A percentile compares a stretch with the other conserved stretches of the same genome.
phyloP scores from a whole-genome alignment of 2,888 invertebrate species.

The Philopedon plagiatum region DNA sequence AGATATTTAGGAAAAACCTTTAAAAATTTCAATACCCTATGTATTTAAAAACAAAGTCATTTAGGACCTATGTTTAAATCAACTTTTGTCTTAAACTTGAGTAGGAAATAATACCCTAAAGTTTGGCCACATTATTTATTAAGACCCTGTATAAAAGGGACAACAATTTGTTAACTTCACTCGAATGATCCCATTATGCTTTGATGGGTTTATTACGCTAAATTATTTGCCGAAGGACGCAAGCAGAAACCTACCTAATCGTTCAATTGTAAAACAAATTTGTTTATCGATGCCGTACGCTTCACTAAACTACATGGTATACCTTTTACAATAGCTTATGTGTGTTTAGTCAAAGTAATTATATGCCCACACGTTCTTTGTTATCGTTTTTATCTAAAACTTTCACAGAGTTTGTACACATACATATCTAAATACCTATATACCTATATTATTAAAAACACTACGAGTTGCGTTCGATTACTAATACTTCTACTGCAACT shows the following conservation, averaged over 20 bases:
- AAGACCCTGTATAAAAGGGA: background rate
- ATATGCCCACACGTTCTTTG: background rate
- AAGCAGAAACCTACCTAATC: constrained; percentile 1
- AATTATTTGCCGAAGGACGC: background rate
- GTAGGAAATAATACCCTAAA: background rate
- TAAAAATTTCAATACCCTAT: too few relatives aligned
- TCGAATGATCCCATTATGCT: background rate
- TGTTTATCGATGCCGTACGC: background rate
- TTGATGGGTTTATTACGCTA: background rate
- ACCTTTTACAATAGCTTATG: background rate
- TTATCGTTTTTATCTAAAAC: background rate
- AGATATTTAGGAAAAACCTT: background rate
- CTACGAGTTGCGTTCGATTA: too few relatives aligned
- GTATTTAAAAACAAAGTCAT: too few relatives aligned
- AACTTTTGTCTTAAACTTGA: too few relatives aligned
- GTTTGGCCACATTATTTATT: background rate
- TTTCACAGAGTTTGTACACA: background rate
- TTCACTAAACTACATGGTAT: background rate
- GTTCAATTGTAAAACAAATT: background rate
- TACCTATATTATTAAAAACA: too few relatives aligned
- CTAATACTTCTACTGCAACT: too few relatives aligned
- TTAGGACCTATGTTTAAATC: too few relatives aligned
- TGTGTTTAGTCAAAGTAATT: background rate
- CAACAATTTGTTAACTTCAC: background rate
- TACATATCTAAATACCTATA: too few relatives aligned